These are phyloP conservation scores for Seriola rivoliana DNA, from an alignment of 2,113 vertebrate species.

Conservation along the genomic window DNA sequence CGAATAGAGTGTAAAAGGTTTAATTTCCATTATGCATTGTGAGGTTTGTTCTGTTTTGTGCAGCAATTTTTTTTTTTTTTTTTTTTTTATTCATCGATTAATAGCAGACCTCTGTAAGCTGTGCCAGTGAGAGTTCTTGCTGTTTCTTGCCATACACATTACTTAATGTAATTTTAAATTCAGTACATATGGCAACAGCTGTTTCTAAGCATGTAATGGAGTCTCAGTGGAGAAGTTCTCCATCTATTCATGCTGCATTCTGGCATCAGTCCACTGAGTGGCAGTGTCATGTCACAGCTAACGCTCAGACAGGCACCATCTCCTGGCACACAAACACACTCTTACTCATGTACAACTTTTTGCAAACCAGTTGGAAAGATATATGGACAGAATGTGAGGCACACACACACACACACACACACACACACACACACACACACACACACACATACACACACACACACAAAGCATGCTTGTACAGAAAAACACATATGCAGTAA, in stretches of 20 bases:
- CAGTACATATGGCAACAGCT: slow-evolving; percentile 31
- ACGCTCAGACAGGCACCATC: slow-evolving; percentile 5
- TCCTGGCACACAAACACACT: slow-evolving; percentile 20
- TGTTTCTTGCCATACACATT: background rate
- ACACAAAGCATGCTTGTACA: slow-evolving; percentile 14
- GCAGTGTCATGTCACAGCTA: slow-evolving; percentile 75
- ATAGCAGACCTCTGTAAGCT: background rate
- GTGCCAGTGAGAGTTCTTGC: slow-evolving; percentile 3
- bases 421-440: slow-evolving; percentile 2
- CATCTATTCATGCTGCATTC: slow-evolving; percentile 62
- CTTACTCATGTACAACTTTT: background rate
- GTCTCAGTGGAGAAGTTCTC: background rate
- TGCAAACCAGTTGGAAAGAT: slow-evolving; percentile 43
- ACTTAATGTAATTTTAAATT: slow-evolving; percentile 27
- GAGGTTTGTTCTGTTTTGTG: background rate
- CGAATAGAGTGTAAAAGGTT: background rate
- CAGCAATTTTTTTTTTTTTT: background rate
- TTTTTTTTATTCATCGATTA: background rate
- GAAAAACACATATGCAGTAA: slow-evolving; percentile 37
- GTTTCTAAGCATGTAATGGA: slow-evolving; percentile 15
- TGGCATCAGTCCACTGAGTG: slow-evolving; percentile 76
- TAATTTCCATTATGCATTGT: background rate
- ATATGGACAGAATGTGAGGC: slow-evolving; percentile 32
- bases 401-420: background rate
- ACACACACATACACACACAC: slow-evolving; percentile 3